These are phyloP conservation scores for Grallaria varia DNA, from an alignment of 2,113 vertebrate genomes.

Conservation along the genomic window DNA sequence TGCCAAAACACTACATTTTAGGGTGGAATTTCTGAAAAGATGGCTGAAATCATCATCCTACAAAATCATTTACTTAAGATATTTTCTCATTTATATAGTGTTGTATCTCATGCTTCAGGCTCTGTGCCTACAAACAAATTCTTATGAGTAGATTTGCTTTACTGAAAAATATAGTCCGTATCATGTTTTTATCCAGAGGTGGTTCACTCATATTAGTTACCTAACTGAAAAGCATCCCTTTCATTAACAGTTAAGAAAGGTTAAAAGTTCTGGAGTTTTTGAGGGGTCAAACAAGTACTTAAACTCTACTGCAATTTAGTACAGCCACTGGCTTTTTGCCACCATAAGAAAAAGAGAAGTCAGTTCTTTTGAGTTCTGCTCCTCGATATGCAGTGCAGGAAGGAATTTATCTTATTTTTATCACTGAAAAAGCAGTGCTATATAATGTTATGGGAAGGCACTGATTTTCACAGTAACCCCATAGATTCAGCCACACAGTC, in stretches of 20 bases:
- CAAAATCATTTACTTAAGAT: not conserved
- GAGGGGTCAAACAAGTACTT: not conserved
- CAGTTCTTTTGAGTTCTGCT: not conserved
- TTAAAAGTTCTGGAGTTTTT: not conserved
- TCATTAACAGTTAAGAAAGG: not conserved
- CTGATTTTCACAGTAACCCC: not conserved
- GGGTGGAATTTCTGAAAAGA: not conserved
- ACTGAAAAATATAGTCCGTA: not conserved
- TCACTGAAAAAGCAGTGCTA: not conserved
- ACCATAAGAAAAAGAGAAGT: not conserved
- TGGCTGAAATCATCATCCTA: not conserved
- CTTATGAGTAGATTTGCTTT: not conserved
- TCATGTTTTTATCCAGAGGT: not conserved
- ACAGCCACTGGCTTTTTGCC: not conserved
- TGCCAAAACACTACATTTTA: not conserved
- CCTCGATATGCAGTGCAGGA: not conserved
- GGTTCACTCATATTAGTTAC: not conserved
- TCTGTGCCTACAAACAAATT: not conserved
- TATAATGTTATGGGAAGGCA: not conserved
- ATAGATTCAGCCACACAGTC: not conserved
- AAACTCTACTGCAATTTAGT: not conserved
- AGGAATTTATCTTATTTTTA: conserved; percentile 4
- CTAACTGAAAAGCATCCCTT: not conserved
- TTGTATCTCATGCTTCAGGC: not conserved
- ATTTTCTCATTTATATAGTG: not conserved